Base-by-base conservation (phyloP, 2,113 vertebrate species). In the Smithornis capensis region DNA sequence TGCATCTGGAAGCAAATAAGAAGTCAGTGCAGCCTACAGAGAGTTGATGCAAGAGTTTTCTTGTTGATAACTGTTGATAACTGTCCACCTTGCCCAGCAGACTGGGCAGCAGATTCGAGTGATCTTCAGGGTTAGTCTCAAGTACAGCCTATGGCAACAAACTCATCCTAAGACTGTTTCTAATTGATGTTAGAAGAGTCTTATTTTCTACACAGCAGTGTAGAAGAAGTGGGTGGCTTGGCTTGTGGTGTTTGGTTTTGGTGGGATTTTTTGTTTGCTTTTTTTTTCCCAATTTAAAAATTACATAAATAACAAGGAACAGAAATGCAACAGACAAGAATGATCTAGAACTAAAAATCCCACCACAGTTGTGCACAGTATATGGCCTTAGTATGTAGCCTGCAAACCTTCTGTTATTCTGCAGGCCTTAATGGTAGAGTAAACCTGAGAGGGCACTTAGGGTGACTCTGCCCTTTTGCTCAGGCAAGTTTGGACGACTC, bases 391-490 rank as follows among this genome's bases (percentile, higher is more conserved):
- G 60, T 29, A 23, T 40, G 31, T 38, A 70, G 28, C 3, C 2
- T 21, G 42, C 42, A 79, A 67, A 12, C 22, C 9, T 56, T 59
- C 55, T 44, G 35, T 31, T 67, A 7, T 23, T 78, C 56, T 94
- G 68, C 50, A 75, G 44, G 24, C 60, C 35, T 52, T 19, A 68
- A 52, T 24, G 70, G 18, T 2, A 38, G 35, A 68, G 76, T 85
- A 44, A 45, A 59, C 55, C 89, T 33, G 42, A 86, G 70, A 86
- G 76, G 73, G 90, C 86, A 44, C 80, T 63, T 95, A 28, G 42
- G 76, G 90, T 96, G 92, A 67, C 56, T 92, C 74, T 93, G 55
- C 83, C 90, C 71, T 74, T 90, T 69, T 1, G 3, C 56, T 93
- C 35, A 83, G 87, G 13, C 89, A 81, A 73, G 83, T 90, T 80